Evolutionary conservation across 2,888 invertebrate genomes (phyloP).

Genomic region (Hetaerina titia): DNA sequence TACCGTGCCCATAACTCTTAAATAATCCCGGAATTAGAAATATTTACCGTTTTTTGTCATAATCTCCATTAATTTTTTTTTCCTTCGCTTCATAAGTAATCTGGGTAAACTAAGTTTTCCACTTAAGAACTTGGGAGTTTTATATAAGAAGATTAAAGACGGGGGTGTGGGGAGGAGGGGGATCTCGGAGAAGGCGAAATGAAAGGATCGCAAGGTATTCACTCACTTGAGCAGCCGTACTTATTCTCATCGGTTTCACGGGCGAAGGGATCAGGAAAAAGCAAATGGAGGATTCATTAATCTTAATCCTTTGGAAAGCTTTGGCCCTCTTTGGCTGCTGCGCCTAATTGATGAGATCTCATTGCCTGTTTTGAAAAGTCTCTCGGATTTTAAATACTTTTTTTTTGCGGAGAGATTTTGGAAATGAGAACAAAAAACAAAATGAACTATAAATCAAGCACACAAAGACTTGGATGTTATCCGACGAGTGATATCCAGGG

Average conservation of each 20-base stretch:
- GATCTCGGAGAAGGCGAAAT: neutral
- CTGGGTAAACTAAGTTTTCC: constrained; percentile 40
- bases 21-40: constrained; percentile 35
- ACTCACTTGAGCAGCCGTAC: constrained; percentile 26
- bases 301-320: constrained; percentile 16
- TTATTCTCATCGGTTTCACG: constrained; percentile 51
- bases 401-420: neutral
- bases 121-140: constrained; percentile 9
- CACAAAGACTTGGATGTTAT: neutral
- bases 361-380: constrained; percentile 11
- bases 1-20: neutral
- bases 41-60: constrained; percentile 50
- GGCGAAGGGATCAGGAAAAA: constrained; percentile 30
- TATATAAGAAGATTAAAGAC: constrained; percentile 22
- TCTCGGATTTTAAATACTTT: constrained; percentile 41
- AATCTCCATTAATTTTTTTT: constrained; percentile 29
- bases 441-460: constrained; percentile 17
- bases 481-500: neutral
- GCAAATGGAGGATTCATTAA: constrained; percentile 40
- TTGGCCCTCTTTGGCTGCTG: neutral
- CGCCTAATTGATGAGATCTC: constrained; percentile 57
- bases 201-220: constrained; percentile 27
- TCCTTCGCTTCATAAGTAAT: neutral
- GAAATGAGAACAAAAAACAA: neutral
- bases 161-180: neutral